Evolutionary conservation across 2,113 vertebrate species (phyloP), one percentile per base, ranked within the genome.

Genomic region (Rynchops niger): DNA sequence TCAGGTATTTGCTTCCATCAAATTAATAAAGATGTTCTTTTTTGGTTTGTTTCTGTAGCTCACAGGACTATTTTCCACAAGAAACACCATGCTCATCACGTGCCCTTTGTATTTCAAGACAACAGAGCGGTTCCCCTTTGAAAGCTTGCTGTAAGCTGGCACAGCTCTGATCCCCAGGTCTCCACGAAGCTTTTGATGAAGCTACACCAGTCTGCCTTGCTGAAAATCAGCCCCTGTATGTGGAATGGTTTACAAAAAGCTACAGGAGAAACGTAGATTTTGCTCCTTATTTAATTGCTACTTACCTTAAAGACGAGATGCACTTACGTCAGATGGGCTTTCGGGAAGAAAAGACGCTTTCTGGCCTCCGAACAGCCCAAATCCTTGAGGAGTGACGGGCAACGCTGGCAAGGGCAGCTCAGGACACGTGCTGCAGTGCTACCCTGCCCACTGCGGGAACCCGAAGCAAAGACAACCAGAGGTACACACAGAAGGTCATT

Each of bases 11-110:
- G 40, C 49, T 86, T 91, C 93, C 62, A 55, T 94, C 82, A 90
- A 69, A 70, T 82, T 87, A 74, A 88, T 25, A 36, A 50, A 11
- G 49, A 36, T 66, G 69, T 82, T 78, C 11, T 93, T 34, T 53
- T 56, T 79, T 72, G 63, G 73, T 45, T 45, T 56, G 55, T 72
- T 62, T 62, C n/a, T 58, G 45, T 93, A 95, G 84, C 82, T 95
- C 78, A 55, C 65, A 23, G 15, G 45, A 53, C 82, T 72, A 79
- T 42, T 19, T 17, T 72, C 67, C 67, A 61, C 65, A 79, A 90
- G 49, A 70, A 91, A 76, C 55, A 73, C 34, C 80, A 23, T 36
- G 16, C 59, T 91, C 29, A 38, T 53, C 14, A 19, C 34, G 42
- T 30, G 18, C 30, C 29, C 52, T 65, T 71, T 17, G 8, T 32